A percentile compares a stretch with the other conserved stretches of the same genome.
Conservation (phyloP, 2,888 invertebrate species). For the Cordilura impudica region DNA sequence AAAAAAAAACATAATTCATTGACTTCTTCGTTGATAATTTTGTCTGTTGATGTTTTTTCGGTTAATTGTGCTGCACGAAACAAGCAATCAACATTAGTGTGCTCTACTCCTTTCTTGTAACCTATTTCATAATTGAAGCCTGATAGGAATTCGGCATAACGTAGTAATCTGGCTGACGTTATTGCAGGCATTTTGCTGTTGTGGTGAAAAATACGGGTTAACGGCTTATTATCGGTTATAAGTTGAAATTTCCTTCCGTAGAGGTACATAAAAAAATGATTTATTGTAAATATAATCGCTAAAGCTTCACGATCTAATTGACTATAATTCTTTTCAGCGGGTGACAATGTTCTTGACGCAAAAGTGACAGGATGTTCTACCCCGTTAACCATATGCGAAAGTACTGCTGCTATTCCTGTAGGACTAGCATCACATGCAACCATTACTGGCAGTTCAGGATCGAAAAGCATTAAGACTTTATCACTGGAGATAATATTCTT, state of each 20-base stretch:
- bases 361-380: too few relatives aligned
- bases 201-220: constrained; percentile 42
- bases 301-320: constrained; percentile 51
- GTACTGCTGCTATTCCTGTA: constrained; percentile 46
- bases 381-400: constrained; percentile 40
- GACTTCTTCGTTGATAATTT: constrained; percentile 15
- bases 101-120: constrained; percentile 24
- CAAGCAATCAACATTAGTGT: too few relatives aligned
- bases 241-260: constrained; percentile 38
- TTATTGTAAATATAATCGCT: too few relatives aligned
- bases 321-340: constrained; percentile 48
- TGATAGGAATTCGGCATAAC: constrained; percentile 35
- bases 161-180: constrained; percentile 22
- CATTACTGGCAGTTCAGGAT: background rate
- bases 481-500: constrained; percentile 43
- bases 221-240: constrained; percentile 44
- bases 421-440: constrained; percentile 43
- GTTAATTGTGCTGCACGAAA: too few relatives aligned
- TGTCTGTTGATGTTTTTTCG: background rate
- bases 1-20: constrained; percentile 2
- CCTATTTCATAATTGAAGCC: constrained; percentile 43
- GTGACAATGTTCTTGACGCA: constrained; percentile 50
- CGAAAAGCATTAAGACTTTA: constrained; percentile 45
- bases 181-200: constrained; percentile 28
- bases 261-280: too few relatives aligned